Percentiles rank a stretch among this genome's conserved stretches.
Evolutionary conservation across 1,140 invertebrate species (phyloP).

Genomic region (Hyposmocoma kahamanoa): DNA sequence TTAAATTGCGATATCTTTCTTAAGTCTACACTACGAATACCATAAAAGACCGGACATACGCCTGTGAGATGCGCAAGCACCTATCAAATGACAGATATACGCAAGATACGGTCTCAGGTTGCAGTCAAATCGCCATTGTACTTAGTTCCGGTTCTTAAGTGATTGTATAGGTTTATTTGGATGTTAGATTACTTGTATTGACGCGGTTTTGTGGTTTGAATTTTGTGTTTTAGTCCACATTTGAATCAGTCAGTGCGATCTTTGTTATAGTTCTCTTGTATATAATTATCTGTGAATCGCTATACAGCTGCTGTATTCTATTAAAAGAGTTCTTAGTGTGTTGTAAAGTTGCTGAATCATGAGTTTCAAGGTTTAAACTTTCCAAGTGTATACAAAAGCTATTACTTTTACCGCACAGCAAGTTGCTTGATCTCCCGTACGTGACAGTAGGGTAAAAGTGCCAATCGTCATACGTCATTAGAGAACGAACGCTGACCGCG

Average conservation of each 20-base stretch:
- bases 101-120: constrained; percentile 36
- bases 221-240: too few relatives aligned
- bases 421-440: constrained; percentile 36
- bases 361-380: too few relatives aligned
- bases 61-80: constrained; percentile 27
- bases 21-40: too few relatives aligned
- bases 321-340: too few relatives aligned
- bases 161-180: constrained; percentile 6
- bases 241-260: too few relatives aligned
- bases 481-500: constrained; percentile 39
- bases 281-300: too few relatives aligned
- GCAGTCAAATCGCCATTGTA: constrained; percentile 55
- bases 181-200: constrained; percentile 5
- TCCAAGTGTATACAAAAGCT: too few relatives aligned
- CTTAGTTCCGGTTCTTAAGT: constrained; percentile 46
- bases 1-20: too few relatives aligned
- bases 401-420: constrained; percentile 3
- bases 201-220: neutral
- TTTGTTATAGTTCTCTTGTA: too few relatives aligned
- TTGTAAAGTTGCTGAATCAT: too few relatives aligned
- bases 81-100: constrained; percentile 25
- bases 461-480: constrained; percentile 55
- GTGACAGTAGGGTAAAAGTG: constrained; percentile 50
- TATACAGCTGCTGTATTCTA: too few relatives aligned
- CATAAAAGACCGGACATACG: constrained; percentile 26